These are phyloP conservation scores for Theropithecus gelada DNA, from an alignment of 2,113 vertebrate genomes.

Conservation along the genomic window DNA sequence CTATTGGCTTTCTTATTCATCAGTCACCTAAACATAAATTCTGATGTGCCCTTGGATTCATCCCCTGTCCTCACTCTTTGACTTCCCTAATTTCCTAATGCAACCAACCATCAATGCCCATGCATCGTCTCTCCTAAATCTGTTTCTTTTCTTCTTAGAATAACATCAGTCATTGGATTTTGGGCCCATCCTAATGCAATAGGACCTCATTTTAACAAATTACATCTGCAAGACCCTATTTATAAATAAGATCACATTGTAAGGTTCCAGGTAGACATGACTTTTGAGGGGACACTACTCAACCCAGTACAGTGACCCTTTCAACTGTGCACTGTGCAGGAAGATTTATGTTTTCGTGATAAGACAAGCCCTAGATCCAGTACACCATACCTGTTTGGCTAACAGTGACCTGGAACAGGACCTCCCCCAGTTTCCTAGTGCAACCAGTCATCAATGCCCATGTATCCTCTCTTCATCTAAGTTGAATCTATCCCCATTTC, in stretches of 20 bases:
- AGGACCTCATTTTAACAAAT: not conserved
- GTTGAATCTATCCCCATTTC: not conserved
- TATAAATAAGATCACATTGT: not conserved
- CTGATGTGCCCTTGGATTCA: not conserved
- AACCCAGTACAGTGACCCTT: not conserved
- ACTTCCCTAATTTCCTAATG: not conserved
- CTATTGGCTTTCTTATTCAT: not conserved
- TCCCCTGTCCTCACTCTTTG: not conserved
- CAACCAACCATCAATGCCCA: not conserved
- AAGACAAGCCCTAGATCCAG: not conserved
- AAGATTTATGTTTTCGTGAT: not conserved
- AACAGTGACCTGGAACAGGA: not conserved
- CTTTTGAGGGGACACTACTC: not conserved
- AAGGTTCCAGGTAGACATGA: not conserved
- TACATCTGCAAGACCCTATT: not conserved
- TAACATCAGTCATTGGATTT: not conserved
- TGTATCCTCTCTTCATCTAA: not conserved
- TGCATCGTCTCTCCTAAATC: not conserved
- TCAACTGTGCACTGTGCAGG: not conserved
- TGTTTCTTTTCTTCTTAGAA: not conserved
- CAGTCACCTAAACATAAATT: not conserved
- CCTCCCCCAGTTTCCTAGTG: not conserved
- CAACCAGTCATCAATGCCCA: not conserved
- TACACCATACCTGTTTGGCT: not conserved
- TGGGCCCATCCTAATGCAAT: not conserved